A percentile compares a stretch with the other conserved stretches of the same genome.
phyloP scores from a whole-genome alignment of 2,113 vertebrate genomes.

The Merops nubicus region DNA sequence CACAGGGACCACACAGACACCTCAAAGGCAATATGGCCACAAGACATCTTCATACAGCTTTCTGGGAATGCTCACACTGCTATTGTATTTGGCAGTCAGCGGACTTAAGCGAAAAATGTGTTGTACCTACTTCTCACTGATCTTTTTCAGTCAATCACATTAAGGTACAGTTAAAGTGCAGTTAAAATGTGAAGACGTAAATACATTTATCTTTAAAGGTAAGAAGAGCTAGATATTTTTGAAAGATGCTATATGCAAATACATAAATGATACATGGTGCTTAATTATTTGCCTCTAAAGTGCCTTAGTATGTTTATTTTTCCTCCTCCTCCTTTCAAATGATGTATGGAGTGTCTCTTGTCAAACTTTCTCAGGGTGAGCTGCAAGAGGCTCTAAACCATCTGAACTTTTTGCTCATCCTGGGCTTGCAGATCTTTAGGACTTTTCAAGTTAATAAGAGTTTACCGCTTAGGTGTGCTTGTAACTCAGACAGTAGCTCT shows the following conservation, averaged over 20 bases:
- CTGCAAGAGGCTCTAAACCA: not conserved
- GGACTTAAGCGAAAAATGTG: not conserved
- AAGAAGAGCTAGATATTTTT: not conserved
- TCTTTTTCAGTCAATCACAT: not conserved
- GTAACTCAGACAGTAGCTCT: not conserved
- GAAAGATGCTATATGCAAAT: not conserved
- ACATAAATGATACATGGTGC: fast-evolving
- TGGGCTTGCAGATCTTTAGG: not conserved
- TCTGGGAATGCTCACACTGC: not conserved
- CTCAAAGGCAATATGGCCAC: not conserved
- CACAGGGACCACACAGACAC: not conserved
- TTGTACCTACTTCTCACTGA: not conserved
- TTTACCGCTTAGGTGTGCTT: not conserved
- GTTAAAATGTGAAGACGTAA: not conserved
- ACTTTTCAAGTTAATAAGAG: not conserved
- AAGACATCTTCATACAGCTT: not conserved
- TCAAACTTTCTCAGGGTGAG: not conserved
- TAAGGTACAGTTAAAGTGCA: not conserved
- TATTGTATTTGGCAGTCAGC: not conserved
- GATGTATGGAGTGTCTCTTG: not conserved
- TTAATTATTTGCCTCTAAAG: not conserved
- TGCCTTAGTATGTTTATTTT: not conserved
- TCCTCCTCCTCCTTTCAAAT: not conserved
- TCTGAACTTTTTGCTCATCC: not conserved
- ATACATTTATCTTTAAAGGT: not conserved